These are phyloP conservation scores for Bombyx mori DNA, from an alignment of 1,140 invertebrate genomes.

Conservation along the genomic window ASM3026992v2 NC_085110.1:5527501-5528000, in stretches of 20 bases:
- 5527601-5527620: no score
- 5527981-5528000: slow-evolving; percentile 65
- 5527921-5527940: slow-evolving; percentile 65
- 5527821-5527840: no score
- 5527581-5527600: slow-evolving; percentile 26
- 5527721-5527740: no score
- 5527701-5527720: no score
- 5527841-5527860: no score
- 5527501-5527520: slow-evolving; percentile 69
- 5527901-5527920: slow-evolving; percentile 44
- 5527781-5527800: no score
- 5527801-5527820: no score
- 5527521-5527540: slow-evolving; percentile 69
- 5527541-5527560: slow-evolving; percentile 69
- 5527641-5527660: not conserved
- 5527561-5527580: slow-evolving; percentile 46
- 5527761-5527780: no score
- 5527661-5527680: slow-evolving; percentile 7
- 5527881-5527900: slow-evolving; percentile 22
- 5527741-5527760: no score
- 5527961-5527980: slow-evolving; percentile 65
- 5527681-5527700: not conserved
- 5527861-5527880: no score
- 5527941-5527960: slow-evolving; percentile 67
- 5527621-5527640: not conserved